Percentiles rank a stretch among this genome's conserved stretches.
Evolutionary conservation across 2,113 vertebrate species (phyloP).

Genomic region (Phasianus colchicus): DNA sequence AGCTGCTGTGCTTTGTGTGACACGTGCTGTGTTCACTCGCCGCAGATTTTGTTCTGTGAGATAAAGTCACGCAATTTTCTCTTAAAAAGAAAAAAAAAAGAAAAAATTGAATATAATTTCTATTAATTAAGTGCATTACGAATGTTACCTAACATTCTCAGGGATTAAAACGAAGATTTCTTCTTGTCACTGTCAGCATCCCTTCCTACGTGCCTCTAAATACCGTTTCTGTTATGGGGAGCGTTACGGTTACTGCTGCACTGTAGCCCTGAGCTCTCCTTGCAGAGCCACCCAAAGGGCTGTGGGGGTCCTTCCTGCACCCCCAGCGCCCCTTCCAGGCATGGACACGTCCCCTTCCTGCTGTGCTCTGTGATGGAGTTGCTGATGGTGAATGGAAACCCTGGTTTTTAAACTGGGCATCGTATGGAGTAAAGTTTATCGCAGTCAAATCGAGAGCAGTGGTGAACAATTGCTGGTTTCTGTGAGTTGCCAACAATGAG

Average conservation of each 20-base stretch:
- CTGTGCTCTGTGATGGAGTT: neutral
- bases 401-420: fast-evolving
- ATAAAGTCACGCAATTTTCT: neutral
- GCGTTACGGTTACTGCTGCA: fast-evolving
- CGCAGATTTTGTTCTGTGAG: neutral
- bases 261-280: neutral
- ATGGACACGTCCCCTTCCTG: neutral
- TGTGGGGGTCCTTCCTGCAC: neutral
- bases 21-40: neutral
- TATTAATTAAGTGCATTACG: neutral
- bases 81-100: neutral
- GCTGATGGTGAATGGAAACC: neutral
- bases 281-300: neutral
- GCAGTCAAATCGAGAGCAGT: neutral
- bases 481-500: neutral
- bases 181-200: neutral
- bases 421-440: neutral
- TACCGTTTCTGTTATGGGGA: fast-evolving
- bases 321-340: neutral
- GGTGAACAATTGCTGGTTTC: neutral
- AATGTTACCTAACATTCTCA: neutral
- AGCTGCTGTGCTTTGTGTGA: neutral
- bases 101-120: neutral
- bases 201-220: neutral
- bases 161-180: neutral